A percentile compares a stretch with the other conserved stretches of the same genome.
Evolutionary conservation across 2,113 vertebrate genomes (phyloP).

Genomic region (Cinclus cinclus): DNA sequence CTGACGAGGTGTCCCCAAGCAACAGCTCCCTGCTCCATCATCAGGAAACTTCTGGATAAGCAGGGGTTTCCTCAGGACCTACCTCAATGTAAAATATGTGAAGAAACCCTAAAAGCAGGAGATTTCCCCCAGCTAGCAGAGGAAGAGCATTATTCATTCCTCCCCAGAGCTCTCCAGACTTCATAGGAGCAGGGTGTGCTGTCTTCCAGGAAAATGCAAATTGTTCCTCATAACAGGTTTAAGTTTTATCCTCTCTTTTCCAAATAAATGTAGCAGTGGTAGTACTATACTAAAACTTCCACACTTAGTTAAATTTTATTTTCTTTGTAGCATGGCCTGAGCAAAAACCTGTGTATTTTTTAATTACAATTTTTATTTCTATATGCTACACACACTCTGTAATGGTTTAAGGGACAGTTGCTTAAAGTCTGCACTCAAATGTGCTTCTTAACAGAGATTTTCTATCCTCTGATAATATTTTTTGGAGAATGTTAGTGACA

Average conservation of each 20-base stretch:
- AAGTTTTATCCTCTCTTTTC: not conserved
- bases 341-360: not conserved
- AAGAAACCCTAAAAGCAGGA: not conserved
- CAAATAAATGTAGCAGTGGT: not conserved
- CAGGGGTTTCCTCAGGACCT: not conserved
- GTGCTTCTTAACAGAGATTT: not conserved
- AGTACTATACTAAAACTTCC: not conserved
- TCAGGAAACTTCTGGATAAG: not conserved
- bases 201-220: not conserved
- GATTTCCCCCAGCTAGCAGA: not conserved
- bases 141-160: not conserved
- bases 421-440: not conserved
- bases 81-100: not conserved
- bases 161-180: not conserved
- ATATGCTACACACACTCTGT: not conserved
- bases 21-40: not conserved
- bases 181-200: not conserved
- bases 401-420: not conserved
- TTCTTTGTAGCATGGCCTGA: not conserved
- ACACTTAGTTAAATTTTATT: not conserved
- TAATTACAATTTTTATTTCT: not conserved
- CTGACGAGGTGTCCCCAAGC: fast-evolving
- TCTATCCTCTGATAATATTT: not conserved
- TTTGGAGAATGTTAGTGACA: not conserved
- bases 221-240: not conserved